Evolutionary conservation across 2,888 invertebrate species (phyloP).

Genomic region (Dolichopus griseipennis): DNA sequence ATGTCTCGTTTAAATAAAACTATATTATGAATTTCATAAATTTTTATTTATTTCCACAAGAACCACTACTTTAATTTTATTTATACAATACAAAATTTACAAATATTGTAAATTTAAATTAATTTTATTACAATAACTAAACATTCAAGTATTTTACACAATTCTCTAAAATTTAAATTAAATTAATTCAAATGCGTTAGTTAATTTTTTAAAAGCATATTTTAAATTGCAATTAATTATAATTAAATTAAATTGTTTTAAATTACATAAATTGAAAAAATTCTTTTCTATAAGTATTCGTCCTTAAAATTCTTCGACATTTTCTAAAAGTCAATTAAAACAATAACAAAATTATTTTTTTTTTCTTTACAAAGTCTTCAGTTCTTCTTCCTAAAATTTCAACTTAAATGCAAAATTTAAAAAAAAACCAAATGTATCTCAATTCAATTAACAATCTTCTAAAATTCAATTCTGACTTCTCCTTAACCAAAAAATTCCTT

Average conservation of each 20-base stretch:
- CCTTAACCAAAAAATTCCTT: constrained; percentile 23
- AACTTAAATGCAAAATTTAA: too few species aligned
- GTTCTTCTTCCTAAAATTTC: too few species aligned
- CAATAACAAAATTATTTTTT: too few species aligned
- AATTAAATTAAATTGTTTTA: too few species aligned
- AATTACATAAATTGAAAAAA: too few species aligned
- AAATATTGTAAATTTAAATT: not conserved
- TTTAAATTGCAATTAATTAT: not conserved
- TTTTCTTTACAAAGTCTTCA: too few species aligned
- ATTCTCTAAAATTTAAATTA: not conserved
- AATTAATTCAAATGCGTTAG: not conserved
- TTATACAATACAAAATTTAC: not conserved
- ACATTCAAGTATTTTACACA: not conserved
- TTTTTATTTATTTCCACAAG: not conserved
- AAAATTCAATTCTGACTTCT: constrained; percentile 11
- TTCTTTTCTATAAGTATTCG: too few species aligned
- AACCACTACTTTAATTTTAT: not conserved
- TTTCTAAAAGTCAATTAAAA: too few species aligned
- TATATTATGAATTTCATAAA: not conserved
- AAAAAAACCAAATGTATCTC: too few species aligned
- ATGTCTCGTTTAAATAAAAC: not conserved
- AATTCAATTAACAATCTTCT: not conserved
- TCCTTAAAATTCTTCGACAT: too few species aligned
- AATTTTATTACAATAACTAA: not conserved
- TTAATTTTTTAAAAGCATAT: not conserved